Conservation (phyloP, 2,888 invertebrate species). For the Glyphotaelius pellucidus region DNA sequence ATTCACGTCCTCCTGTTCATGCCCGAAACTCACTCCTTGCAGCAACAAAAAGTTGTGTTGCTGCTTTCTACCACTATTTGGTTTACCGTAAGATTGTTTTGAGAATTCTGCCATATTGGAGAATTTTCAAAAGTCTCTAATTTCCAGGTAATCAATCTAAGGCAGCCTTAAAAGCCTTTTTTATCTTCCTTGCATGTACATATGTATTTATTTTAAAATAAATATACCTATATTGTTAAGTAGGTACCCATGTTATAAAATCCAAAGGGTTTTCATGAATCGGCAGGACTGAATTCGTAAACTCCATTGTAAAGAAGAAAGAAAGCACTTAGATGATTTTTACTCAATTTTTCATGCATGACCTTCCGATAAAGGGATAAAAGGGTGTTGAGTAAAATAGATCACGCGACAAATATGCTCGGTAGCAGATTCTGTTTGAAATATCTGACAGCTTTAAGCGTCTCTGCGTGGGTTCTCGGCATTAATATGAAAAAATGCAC, state of each 20-base stretch:
- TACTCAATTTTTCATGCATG: not conserved
- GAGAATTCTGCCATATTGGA: too few relatives aligned
- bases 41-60: too few relatives aligned
- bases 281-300: not conserved
- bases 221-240: too few relatives aligned
- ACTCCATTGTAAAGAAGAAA: not conserved
- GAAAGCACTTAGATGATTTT: not conserved
- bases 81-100: too few relatives aligned
- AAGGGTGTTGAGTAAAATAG: not conserved
- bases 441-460: not conserved
- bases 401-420: not conserved
- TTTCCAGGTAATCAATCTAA: too few relatives aligned
- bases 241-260: not conserved
- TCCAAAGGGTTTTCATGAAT: not conserved
- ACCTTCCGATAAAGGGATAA: not conserved
- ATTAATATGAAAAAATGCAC: not conserved
- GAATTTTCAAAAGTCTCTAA: too few relatives aligned
- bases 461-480: not conserved
- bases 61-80: too few relatives aligned
- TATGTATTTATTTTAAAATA: too few relatives aligned
- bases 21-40: too few relatives aligned
- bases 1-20: too few relatives aligned
- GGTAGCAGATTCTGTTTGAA: not conserved
- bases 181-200: too few relatives aligned
- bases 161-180: too few relatives aligned